Base-by-base conservation (phyloP, 2,113 vertebrate species). In the Tenebrosternarchus preto region DNA sequence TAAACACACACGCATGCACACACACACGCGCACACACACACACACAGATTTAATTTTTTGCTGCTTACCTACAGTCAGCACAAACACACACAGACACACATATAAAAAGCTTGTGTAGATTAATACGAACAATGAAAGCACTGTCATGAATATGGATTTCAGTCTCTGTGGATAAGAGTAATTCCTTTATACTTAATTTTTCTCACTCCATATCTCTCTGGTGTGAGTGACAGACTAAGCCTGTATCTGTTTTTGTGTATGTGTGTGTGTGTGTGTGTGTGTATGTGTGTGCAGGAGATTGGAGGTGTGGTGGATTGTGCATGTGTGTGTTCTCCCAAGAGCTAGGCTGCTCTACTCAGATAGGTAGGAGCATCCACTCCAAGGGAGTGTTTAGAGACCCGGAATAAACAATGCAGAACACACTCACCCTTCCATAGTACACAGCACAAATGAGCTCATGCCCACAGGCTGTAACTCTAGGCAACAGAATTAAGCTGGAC, bases 281-380 rank as follows among this genome's bases (percentile, higher is more conserved):
- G 60, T 31, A 20, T 15, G 25, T 50, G 63, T 20, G 29, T 19
- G 22, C 20, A 53, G 55, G n/a, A 19, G 50, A 24, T 59, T 60
- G 69, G 27, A 20, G n/a, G 4, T 36, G 29, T 33, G 29, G 17
- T 15, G 1, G 6, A 22, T 73, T 73, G 46, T 29, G 25, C 55
- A 46, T 25, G 55, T 64, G 69, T 16, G 50, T 73, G 4, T 53
- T 17, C 63, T 66, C 78, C 59, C 57, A 64, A 22, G 72, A 19
- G 60, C 20, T 56, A 63, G 31, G 24, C 78, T 66, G 46, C 36
- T 80, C 25, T 25, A 64, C 78, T 64, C 69, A 73, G 78, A 80
- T 80, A 73, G 57, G 78, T 73, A 36, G 25, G 72, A 73, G 39
- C 22, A 57, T 25, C 17, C 77, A 73, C 3, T 25, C 43, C 9